Evolutionary conservation across 2,113 vertebrate species (phyloP).

Genomic region (Baryphthengus martii): DNA sequence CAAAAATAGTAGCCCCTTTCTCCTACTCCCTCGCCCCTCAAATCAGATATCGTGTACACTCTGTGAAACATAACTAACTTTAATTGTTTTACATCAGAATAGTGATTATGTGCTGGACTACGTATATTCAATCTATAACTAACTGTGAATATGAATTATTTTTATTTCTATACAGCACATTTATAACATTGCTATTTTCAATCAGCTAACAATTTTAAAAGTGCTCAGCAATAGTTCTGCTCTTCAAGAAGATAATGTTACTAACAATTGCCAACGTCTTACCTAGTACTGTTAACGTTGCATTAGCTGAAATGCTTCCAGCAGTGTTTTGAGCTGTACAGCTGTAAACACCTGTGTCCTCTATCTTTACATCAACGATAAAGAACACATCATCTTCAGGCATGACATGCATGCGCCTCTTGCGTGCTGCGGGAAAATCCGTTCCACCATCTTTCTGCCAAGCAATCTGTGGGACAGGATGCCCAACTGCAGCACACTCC

Average conservation of each 20-base stretch:
- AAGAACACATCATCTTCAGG: slow-evolving; percentile 97
- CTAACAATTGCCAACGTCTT: neutral
- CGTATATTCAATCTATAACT: neutral
- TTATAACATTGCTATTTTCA: neutral
- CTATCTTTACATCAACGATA: slow-evolving; percentile 91
- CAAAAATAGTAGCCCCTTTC: neutral
- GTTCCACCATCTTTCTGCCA: slow-evolving; percentile 98
- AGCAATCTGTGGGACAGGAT: slow-evolving; percentile 92
- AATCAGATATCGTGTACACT: neutral
- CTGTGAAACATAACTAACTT: neutral
- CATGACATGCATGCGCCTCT: slow-evolving; percentile 98
- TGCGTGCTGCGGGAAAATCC: slow-evolving; percentile 92
- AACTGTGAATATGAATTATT: neutral
- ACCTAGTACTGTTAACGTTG: slow-evolving; percentile 93
- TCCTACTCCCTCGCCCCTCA: rapidly evolving
- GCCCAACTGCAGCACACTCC: slow-evolving; percentile 90
- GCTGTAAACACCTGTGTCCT: slow-evolving; percentile 93
- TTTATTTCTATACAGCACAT: neutral
- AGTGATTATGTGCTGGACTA: neutral
- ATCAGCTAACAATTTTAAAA: neutral
- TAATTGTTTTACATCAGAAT: neutral
- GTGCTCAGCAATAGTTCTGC: neutral
- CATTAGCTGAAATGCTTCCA: slow-evolving; percentile 90
- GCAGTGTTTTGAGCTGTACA: slow-evolving; percentile 96
- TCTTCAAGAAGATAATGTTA: neutral